phyloP scores from a whole-genome alignment of 2,888 invertebrate species.

The Villa cingulata region DNA sequence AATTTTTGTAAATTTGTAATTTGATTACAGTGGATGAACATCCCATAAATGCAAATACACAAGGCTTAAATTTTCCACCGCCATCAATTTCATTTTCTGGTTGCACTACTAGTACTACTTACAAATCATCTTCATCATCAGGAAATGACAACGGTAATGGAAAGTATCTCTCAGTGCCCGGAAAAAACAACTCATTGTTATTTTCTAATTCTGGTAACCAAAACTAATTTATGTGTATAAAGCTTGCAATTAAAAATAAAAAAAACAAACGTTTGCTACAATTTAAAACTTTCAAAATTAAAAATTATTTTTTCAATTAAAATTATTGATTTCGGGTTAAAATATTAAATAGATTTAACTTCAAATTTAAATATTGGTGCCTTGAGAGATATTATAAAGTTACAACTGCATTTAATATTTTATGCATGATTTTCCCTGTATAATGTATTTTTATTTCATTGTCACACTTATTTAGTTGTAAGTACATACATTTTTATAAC shows the following conservation, averaged over 20 bases:
- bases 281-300: neutral
- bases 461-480: too few relatives aligned
- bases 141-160: slow-evolving; percentile 27
- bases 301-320: too few relatives aligned
- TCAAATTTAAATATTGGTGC: slow-evolving; percentile 1
- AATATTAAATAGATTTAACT: too few relatives aligned
- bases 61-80: slow-evolving; percentile 16
- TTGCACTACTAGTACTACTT: slow-evolving; percentile 6
- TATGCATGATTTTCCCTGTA: neutral
- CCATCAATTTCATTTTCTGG: slow-evolving; percentile 26
- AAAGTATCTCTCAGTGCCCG: slow-evolving; percentile 34
- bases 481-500: too few relatives aligned
- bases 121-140: slow-evolving; percentile 18
- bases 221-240: too few relatives aligned
- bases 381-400: slow-evolving; percentile 10
- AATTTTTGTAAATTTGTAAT: slow-evolving; percentile 1
- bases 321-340: too few relatives aligned
- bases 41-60: slow-evolving; percentile 14
- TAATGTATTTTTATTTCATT: too few relatives aligned
- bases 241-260: neutral
- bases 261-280: neutral
- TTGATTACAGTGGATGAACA: slow-evolving; percentile 35
- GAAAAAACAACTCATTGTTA: slow-evolving; percentile 26
- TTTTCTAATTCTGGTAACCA: slow-evolving; percentile 14
- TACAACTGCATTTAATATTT: neutral